Percentiles rank a stretch among this genome's conserved stretches.
phyloP scores from a whole-genome alignment of 2,888 invertebrate species.

The Drosophila borborema region DNA sequence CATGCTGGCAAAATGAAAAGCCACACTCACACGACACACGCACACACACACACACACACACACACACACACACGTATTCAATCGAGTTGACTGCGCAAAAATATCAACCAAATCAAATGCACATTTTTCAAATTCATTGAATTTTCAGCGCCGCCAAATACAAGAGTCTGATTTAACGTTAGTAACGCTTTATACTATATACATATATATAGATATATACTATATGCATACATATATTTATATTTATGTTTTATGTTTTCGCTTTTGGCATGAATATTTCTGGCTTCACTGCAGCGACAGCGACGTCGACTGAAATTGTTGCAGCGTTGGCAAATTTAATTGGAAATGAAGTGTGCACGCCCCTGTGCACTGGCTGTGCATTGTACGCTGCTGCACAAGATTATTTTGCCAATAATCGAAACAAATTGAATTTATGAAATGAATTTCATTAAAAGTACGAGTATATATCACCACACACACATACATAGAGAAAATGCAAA shows the following conservation, averaged over 20 bases:
- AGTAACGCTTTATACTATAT: slow-evolving; percentile 41
- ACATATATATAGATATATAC: slow-evolving; percentile 4
- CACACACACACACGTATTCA: slow-evolving; percentile 14
- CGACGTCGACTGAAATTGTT: slow-evolving; percentile 53
- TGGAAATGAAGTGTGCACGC: slow-evolving; percentile 72
- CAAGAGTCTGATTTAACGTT: slow-evolving; percentile 36
- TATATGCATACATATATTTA: neutral
- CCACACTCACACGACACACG: slow-evolving; percentile 23
- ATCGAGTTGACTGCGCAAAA: slow-evolving; percentile 43
- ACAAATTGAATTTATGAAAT: slow-evolving; percentile 79
- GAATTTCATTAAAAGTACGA: slow-evolving; percentile 68
- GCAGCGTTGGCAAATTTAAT: slow-evolving; percentile 79
- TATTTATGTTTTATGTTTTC: slow-evolving; percentile 60
- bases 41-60: neutral
- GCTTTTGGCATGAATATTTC: slow-evolving; percentile 58
- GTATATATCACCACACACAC: slow-evolving; percentile 15
- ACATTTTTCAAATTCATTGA: slow-evolving; percentile 79
- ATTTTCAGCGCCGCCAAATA: slow-evolving; percentile 53
- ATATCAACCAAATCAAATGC: slow-evolving; percentile 78
- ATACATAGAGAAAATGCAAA: slow-evolving; percentile 5
- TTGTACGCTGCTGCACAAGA: slow-evolving; percentile 58
- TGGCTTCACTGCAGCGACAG: slow-evolving; percentile 42
- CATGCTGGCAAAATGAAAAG: slow-evolving; percentile 65
- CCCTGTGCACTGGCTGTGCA: slow-evolving; percentile 37
- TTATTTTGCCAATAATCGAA: slow-evolving; percentile 80